These are phyloP conservation scores for Candidula unifasciata DNA, from an alignment of 2,888 invertebrate species.

Conservation along the genomic window DNA sequence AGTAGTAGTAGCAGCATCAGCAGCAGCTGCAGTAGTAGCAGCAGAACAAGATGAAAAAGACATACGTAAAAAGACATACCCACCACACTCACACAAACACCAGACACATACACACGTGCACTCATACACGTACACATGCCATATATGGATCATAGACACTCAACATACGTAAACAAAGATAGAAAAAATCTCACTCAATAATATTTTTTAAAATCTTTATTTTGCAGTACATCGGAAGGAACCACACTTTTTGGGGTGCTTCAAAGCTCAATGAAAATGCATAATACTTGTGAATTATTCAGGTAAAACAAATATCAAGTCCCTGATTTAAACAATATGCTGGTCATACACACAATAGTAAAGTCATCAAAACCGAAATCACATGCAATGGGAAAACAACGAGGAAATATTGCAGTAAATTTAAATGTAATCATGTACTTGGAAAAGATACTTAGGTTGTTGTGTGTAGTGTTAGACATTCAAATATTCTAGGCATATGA, in stretches of 20 bases:
- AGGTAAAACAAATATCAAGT: conserved; percentile 31
- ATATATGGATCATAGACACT: conserved; percentile 21
- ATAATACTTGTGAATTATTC: conserved; percentile 31
- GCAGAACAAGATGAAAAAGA: no score
- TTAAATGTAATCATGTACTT: no score
- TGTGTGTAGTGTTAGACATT: no score
- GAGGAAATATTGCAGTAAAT: background rate
- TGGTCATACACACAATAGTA: conserved; percentile 29
- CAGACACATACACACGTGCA: no score
- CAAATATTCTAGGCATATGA: no score
- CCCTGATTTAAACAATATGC: conserved; percentile 39
- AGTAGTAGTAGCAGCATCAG: no score
- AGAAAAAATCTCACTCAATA: background rate
- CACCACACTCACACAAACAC: no score
- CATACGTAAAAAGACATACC: no score
- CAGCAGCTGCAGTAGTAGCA: no score
- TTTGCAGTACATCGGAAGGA: conserved; percentile 37
- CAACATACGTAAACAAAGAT: conserved; percentile 14
- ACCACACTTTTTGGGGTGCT: conserved; percentile 31
- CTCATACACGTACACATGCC: conserved; percentile 1
- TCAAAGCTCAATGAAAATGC: conserved; percentile 39
- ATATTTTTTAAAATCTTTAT: conserved; percentile 11
- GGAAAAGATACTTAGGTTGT: no score
- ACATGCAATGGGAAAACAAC: background rate
- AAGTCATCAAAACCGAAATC: background rate